Percentiles rank a stretch among this genome's conserved stretches.
phyloP scores from a whole-genome alignment of 2,888 invertebrate genomes.

The Eristalis arbustorum region DNA sequence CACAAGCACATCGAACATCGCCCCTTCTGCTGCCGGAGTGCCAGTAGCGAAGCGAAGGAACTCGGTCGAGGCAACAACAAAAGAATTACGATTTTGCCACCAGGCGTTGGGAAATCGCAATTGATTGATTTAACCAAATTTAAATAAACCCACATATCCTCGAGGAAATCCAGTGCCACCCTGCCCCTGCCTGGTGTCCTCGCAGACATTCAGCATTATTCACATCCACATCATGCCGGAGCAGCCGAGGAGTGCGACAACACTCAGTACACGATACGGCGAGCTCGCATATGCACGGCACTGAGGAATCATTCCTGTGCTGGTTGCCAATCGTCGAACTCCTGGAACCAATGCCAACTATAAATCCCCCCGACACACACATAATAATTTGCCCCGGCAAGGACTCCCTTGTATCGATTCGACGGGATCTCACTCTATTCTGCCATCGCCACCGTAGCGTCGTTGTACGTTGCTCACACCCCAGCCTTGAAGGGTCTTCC shows the following conservation, averaged over 20 bases:
- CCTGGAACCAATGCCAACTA: constrained; percentile 40
- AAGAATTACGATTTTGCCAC: constrained; percentile 69
- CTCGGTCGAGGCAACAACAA: constrained; percentile 49
- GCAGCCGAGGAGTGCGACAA: background rate
- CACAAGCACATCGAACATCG: constrained; percentile 20
- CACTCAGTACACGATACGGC: background rate
- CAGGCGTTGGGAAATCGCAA: constrained; percentile 70
- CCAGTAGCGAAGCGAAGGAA: constrained; percentile 11
- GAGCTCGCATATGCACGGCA: background rate
- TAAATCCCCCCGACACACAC: constrained; percentile 56
- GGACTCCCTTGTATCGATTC: constrained; percentile 49
- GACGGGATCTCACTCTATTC: constrained; percentile 22
- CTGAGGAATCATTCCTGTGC: background rate
- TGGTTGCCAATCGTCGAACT: background rate
- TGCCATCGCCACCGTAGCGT: background rate
- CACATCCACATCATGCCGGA: constrained; percentile 1
- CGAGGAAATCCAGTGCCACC: constrained; percentile 29
- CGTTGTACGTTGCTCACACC: background rate
- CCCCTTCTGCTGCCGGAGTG: background rate
- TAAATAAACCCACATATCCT: constrained; percentile 67
- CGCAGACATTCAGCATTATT: constrained; percentile 46
- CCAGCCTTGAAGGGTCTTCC: background rate
- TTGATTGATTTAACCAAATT: constrained; percentile 71
- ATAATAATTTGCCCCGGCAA: constrained; percentile 61
- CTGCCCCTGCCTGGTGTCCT: constrained; percentile 2